Percentiles rank a stretch among this genome's conserved stretches.
These are phyloP conservation scores for Clistopyga incitator DNA, from an alignment of 2,888 invertebrate genomes.

Conservation along the genomic window DNA sequence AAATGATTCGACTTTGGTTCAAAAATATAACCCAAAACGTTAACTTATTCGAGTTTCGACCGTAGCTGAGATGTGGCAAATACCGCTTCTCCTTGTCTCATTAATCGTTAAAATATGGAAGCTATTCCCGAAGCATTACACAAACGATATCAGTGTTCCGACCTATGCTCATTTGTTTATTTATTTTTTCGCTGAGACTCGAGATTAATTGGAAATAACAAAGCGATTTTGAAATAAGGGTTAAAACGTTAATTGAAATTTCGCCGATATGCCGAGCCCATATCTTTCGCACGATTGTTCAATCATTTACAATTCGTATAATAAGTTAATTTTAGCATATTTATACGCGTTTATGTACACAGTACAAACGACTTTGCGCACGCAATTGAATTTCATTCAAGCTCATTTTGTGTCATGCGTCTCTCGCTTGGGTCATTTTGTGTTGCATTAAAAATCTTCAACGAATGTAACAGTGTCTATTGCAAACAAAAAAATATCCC, in stretches of 20 bases:
- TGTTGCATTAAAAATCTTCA: slow-evolving; percentile 46
- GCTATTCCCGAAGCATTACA: slow-evolving; percentile 47
- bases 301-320: slow-evolving; percentile 15
- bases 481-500: neutral
- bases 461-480: slow-evolving; percentile 30
- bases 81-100: slow-evolving; percentile 29
- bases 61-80: slow-evolving; percentile 28
- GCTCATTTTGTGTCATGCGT: slow-evolving; percentile 60
- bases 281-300: slow-evolving; percentile 48
- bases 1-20: neutral
- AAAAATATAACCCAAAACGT: neutral
- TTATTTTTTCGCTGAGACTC: slow-evolving; percentile 20
- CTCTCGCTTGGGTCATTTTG: slow-evolving; percentile 55
- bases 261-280: slow-evolving; percentile 68
- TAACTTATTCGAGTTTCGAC: slow-evolving; percentile 3
- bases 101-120: slow-evolving; percentile 62
- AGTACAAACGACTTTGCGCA: slow-evolving; percentile 59
- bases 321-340: slow-evolving; percentile 54
- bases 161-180: slow-evolving; percentile 14
- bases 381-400: slow-evolving; percentile 61
- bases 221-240: slow-evolving; percentile 42
- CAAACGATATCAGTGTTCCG: slow-evolving; percentile 48
- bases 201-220: slow-evolving; percentile 30
- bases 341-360: slow-evolving; percentile 63
- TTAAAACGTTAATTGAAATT: slow-evolving; percentile 33